Conservation (phyloP, 2,113 vertebrate genomes). For the Heptranchias perlo region DNA sequence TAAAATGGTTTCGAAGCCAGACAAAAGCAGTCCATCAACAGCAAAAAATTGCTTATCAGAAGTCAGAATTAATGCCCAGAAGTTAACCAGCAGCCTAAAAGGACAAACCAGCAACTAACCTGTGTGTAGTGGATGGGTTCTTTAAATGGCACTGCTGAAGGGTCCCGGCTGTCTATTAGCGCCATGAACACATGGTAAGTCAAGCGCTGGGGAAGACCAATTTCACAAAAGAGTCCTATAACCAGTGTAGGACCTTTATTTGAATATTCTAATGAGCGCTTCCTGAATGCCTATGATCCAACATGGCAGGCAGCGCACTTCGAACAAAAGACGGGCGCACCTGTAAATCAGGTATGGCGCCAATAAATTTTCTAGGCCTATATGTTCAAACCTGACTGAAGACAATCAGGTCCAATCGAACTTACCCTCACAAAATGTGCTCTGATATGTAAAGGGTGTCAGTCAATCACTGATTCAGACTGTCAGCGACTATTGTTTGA, state of each 20-base stretch:
- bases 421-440: neutral
- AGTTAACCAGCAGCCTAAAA: neutral
- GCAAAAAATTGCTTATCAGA: neutral
- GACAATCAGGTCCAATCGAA: neutral
- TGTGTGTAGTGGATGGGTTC: neutral
- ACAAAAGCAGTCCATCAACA: neutral
- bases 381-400: neutral
- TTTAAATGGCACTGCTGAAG: neutral
- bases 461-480: neutral
- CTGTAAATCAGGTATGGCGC: neutral
- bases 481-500: neutral
- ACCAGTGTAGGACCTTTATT: neutral
- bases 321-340: neutral
- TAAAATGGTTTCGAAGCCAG: neutral
- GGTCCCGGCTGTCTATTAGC: neutral
- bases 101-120: neutral
- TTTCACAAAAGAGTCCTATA: neutral
- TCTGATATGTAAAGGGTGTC: neutral
- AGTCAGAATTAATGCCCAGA: neutral
- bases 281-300: neutral
- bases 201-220: neutral
- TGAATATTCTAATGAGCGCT: neutral
- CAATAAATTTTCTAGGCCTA: neutral
- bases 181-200: neutral
- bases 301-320: neutral